A percentile compares a stretch with the other conserved stretches of the same genome.
Conservation (phyloP, 2,888 invertebrate species). For the Eupithecia subumbrata region DNA sequence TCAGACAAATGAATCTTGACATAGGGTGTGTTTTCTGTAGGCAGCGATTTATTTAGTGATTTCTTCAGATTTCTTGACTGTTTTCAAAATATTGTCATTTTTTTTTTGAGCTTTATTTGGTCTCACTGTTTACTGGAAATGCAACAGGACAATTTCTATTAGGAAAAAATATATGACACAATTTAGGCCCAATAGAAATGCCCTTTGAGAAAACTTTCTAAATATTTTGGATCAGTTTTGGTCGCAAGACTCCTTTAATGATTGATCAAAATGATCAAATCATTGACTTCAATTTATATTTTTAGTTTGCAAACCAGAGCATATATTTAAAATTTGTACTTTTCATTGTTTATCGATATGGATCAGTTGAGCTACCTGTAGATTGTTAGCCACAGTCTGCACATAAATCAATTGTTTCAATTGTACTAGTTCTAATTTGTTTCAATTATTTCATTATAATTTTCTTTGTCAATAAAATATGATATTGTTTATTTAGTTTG, state of each 20-base stretch:
- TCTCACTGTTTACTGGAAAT: not conserved
- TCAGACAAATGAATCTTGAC: not conserved
- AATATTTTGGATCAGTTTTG: not conserved
- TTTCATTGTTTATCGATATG: not conserved
- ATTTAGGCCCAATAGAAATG: not conserved
- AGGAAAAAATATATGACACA: not conserved
- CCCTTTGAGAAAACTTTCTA: not conserved
- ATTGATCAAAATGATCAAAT: too few relatives aligned
- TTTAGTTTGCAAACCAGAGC: too few relatives aligned
- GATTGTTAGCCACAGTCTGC: too few relatives aligned
- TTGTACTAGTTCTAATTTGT: too few relatives aligned
- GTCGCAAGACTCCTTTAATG: not conserved
- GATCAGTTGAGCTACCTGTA: too few relatives aligned
- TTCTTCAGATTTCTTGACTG: too few relatives aligned
- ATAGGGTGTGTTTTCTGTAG: not conserved
- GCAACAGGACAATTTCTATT: not conserved
- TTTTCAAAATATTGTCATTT: too few relatives aligned
- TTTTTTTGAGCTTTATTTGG: not conserved
- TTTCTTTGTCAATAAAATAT: too few relatives aligned
- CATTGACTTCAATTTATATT: not conserved
- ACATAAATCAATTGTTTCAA: too few relatives aligned
- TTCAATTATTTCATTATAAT: too few relatives aligned
- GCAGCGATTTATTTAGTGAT: too few relatives aligned
- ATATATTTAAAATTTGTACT: not conserved
- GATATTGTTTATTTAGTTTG: too few relatives aligned